A percentile compares a stretch with the other conserved stretches of the same genome.
Evolutionary conservation across 2,888 invertebrate genomes (phyloP).

Genomic region (Scaptomyza polygonia): DNA sequence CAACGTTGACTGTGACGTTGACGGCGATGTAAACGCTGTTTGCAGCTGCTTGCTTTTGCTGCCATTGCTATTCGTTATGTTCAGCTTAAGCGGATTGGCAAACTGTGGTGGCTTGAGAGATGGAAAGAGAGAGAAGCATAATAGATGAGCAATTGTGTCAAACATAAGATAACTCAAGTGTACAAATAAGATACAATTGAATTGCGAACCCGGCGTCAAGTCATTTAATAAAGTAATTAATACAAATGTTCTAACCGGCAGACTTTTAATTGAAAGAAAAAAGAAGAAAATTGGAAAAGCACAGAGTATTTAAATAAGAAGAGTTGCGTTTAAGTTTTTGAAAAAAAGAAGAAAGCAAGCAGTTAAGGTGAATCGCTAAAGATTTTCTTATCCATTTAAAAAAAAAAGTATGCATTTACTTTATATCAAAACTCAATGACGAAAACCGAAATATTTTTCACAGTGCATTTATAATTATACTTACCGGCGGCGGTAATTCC

Average conservation of each 20-base stretch:
- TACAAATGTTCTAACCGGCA: not conserved
- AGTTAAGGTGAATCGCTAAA: no score
- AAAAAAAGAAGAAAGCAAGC: no score
- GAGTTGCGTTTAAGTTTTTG: no score
- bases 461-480: slow-evolving; percentile 42
- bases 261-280: not conserved
- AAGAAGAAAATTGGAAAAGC: not conserved
- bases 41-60: slow-evolving; percentile 21
- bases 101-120: slow-evolving; percentile 80
- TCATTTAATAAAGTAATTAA: slow-evolving; percentile 1
- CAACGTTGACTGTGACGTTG: slow-evolving; percentile 5
- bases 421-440: no score
- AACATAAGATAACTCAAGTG: not conserved
- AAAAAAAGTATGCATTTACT: no score
- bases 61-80: slow-evolving; percentile 28
- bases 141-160: slow-evolving; percentile 2
- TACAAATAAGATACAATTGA: slow-evolving; percentile 1
- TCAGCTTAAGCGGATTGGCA: slow-evolving; percentile 72
- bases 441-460: not conserved
- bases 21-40: not conserved
- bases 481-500: slow-evolving; percentile 81
- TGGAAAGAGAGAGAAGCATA: not conserved
- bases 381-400: no score
- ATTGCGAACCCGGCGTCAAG: slow-evolving; percentile 15
- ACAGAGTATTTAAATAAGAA: not conserved